These are phyloP conservation scores for Drosophila planitibia DNA, from an alignment of 2,888 invertebrate species.

Conservation along the genomic window DNA sequence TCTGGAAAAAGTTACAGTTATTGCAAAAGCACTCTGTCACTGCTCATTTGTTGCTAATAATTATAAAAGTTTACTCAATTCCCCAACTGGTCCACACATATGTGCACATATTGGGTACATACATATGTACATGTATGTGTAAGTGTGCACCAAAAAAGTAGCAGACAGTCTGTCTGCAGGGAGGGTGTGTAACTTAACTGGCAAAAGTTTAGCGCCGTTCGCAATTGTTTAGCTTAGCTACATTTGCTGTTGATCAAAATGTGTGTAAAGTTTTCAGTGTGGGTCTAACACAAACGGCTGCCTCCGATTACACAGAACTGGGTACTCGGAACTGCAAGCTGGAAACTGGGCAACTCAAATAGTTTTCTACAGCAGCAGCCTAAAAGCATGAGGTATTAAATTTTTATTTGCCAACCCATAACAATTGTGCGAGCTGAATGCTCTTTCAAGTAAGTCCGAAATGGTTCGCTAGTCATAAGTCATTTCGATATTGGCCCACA, in stretches of 20 bases:
- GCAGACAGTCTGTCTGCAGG: conserved; percentile 43
- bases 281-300: conserved; percentile 44
- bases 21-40: conserved; percentile 74
- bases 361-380: conserved; percentile 55
- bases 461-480: conserved; percentile 56
- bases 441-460: conserved; percentile 20
- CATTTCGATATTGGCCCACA: conserved; percentile 61
- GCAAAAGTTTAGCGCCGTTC: conserved; percentile 56
- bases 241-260: conserved; percentile 64
- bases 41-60: conserved; percentile 81
- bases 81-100: conserved; percentile 60
- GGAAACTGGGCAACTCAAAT: conserved; percentile 50
- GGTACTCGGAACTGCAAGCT: not conserved
- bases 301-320: conserved; percentile 44
- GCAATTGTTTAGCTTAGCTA: conserved; percentile 67
- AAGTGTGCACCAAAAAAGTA: conserved; percentile 39
- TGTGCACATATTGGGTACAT: conserved; percentile 6
- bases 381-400: conserved; percentile 71
- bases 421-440: conserved; percentile 54
- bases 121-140: conserved; percentile 12
- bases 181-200: conserved; percentile 1
- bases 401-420: conserved; percentile 73
- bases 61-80: conserved; percentile 77
- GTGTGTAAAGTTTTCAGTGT: conserved; percentile 51
- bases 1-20: conserved; percentile 60